Conservation (phyloP, 2,797 vertebrate genomes). For the Spinus olivaceus region DNA sequence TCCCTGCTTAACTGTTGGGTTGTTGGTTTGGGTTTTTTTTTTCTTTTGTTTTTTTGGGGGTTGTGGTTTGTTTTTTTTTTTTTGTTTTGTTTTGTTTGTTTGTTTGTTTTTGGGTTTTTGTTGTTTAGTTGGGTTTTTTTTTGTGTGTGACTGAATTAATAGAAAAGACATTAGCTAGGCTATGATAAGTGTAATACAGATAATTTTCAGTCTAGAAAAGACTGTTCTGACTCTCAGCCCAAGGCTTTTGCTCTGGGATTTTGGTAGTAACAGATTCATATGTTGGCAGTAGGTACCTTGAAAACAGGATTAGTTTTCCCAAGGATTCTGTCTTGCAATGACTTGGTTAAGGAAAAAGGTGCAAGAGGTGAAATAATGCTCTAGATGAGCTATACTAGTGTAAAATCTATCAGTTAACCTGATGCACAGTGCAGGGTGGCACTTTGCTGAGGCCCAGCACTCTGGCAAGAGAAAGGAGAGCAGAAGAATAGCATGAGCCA, state of each 20-base stretch:
- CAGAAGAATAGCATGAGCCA: background rate
- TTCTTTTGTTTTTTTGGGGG: accelerated
- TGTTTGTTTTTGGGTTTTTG: background rate
- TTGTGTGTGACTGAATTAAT: background rate
- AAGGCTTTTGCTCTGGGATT: background rate
- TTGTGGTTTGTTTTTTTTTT: no score
- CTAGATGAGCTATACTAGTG: background rate
- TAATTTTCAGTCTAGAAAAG: background rate
- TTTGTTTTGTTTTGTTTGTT: background rate
- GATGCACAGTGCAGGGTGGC: background rate
- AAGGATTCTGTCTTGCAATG: background rate
- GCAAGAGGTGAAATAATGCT: background rate
- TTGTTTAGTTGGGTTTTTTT: background rate
- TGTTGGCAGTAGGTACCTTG: background rate
- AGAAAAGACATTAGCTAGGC: background rate
- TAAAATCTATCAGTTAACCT: background rate
- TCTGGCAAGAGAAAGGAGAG: background rate
- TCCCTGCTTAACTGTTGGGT: background rate
- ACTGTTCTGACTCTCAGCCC: background rate
- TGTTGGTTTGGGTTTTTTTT: background rate
- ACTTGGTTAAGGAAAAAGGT: background rate
- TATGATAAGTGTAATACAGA: background rate
- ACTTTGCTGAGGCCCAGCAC: background rate
- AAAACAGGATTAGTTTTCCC: background rate
- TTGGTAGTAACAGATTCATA: background rate